Percentiles rank a stretch among this genome's conserved stretches.
Conservation (phyloP, 2,888 invertebrate genomes). For the Drosophila robusta region DNA sequence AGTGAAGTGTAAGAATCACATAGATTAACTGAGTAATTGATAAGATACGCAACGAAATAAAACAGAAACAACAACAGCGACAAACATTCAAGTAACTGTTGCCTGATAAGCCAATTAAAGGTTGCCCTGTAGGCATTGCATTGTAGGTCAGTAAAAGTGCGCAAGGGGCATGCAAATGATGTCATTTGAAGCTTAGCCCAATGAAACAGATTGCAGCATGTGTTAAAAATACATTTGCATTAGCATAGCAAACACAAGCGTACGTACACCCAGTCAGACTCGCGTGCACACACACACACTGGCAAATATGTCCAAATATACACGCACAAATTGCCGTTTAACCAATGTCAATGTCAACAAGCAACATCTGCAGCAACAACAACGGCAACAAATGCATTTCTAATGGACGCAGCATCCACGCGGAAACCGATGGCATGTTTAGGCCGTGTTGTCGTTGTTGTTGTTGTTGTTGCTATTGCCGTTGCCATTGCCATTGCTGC, state of each 20-base stretch:
- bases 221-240: conserved; percentile 69
- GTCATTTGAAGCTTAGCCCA: conserved; percentile 69
- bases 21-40: conserved; percentile 59
- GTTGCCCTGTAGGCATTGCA: conserved; percentile 43
- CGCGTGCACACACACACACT: background rate
- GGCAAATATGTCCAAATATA: conserved; percentile 53
- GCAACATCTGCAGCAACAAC: conserved; percentile 54
- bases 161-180: conserved; percentile 49
- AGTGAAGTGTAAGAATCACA: conserved; percentile 68
- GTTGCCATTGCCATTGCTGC: conserved; percentile 15
- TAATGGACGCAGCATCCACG: conserved; percentile 77
- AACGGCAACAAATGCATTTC: conserved; percentile 67
- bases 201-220: conserved; percentile 66
- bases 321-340: conserved; percentile 76
- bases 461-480: conserved; percentile 11
- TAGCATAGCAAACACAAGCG: conserved; percentile 34
- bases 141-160: conserved; percentile 59
- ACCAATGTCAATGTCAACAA: conserved; percentile 78
- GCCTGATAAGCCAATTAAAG: conserved; percentile 38
- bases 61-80: conserved; percentile 21
- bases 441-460: conserved; percentile 45
- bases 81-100: conserved; percentile 24
- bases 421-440: conserved; percentile 72
- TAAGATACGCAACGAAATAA: conserved; percentile 55
- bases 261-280: conserved; percentile 10